Percentiles rank a stretch among this genome's conserved stretches.
Evolutionary conservation across 1,140 invertebrate species (phyloP).

Genomic region (Nymphalis io): DNA sequence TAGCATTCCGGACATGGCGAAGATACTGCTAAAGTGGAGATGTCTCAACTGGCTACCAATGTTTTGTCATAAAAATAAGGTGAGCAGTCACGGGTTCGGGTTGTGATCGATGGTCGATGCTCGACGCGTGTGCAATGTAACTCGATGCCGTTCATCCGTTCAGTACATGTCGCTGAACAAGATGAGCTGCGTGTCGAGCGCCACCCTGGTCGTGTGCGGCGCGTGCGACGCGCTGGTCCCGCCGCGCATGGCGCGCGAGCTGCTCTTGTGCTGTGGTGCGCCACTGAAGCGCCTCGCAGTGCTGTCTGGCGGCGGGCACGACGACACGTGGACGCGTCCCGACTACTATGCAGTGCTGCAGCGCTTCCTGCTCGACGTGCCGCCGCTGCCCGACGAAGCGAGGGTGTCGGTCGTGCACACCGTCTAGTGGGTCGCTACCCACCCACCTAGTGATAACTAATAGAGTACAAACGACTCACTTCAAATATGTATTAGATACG

Average conservation of each 20-base stretch:
- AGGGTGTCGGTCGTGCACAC: slow-evolving; percentile 7
- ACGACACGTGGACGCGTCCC: slow-evolving; percentile 89
- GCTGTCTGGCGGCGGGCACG: slow-evolving; percentile 90
- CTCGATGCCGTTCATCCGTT: slow-evolving; percentile 64
- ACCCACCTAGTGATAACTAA: not conserved
- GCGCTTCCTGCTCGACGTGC: slow-evolving; percentile 62
- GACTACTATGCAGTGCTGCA: slow-evolving; percentile 67
- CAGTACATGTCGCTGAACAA: slow-evolving; percentile 88
- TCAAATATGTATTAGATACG: too few relatives aligned
- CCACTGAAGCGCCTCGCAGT: slow-evolving; percentile 86
- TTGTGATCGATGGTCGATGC: too few relatives aligned
- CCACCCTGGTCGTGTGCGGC: slow-evolving; percentile 90
- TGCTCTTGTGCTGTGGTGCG: slow-evolving; percentile 87
- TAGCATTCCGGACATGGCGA: slow-evolving; percentile 96
- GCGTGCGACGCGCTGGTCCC: slow-evolving; percentile 92
- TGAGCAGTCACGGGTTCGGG: slow-evolving; percentile 51
- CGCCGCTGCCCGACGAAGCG: slow-evolving; percentile 48
- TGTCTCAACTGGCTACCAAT: slow-evolving; percentile 87
- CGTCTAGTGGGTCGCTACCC: not conserved
- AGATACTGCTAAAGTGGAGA: slow-evolving; percentile 86
- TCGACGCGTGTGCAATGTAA: not conserved
- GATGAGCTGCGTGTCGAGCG: slow-evolving; percentile 84
- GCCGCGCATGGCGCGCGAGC: slow-evolving; percentile 89
- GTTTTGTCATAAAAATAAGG: slow-evolving; percentile 92
- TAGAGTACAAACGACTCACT: not conserved